Evolutionary conservation across 1,140 invertebrate genomes (phyloP).

Genomic region (Scaptodrosophila lebanonensis): DNA sequence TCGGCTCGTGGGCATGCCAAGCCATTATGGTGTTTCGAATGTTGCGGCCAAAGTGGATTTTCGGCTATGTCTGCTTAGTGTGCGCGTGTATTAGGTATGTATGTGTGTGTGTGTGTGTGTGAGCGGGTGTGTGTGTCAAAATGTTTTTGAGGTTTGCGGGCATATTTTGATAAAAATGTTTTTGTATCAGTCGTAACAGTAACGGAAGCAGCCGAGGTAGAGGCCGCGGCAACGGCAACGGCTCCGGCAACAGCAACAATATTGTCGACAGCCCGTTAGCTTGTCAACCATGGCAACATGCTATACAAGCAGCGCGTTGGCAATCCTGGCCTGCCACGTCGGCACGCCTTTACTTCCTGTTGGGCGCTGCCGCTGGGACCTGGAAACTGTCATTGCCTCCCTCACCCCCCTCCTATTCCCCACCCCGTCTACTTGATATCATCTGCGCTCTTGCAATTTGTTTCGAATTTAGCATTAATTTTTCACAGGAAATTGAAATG

Average conservation of each 20-base stretch:
- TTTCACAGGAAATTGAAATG: slow-evolving; percentile 73
- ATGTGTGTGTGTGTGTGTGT: slow-evolving; percentile 10
- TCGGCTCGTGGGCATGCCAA: no score
- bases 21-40: slow-evolving; percentile 55
- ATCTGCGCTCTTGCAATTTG: slow-evolving; percentile 57
- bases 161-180: slow-evolving; percentile 68
- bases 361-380: no score
- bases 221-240: no score
- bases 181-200: slow-evolving; percentile 25
- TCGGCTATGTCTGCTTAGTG: slow-evolving; percentile 10
- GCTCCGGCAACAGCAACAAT: no score
- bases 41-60: slow-evolving; percentile 46
- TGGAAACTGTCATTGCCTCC: no score
- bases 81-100: slow-evolving; percentile 7
- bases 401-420: no score
- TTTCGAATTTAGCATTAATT: slow-evolving; percentile 71
- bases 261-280: no score
- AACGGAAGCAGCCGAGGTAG: not conserved
- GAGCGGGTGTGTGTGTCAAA: slow-evolving; percentile 31
- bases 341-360: no score
- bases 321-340: no score
- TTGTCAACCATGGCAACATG: no score
- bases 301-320: no score
- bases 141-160: slow-evolving; percentile 71
- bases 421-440: slow-evolving; percentile 13